phyloP scores from a whole-genome alignment of 2,888 invertebrate genomes.

The Oeneis ivallda region DNA sequence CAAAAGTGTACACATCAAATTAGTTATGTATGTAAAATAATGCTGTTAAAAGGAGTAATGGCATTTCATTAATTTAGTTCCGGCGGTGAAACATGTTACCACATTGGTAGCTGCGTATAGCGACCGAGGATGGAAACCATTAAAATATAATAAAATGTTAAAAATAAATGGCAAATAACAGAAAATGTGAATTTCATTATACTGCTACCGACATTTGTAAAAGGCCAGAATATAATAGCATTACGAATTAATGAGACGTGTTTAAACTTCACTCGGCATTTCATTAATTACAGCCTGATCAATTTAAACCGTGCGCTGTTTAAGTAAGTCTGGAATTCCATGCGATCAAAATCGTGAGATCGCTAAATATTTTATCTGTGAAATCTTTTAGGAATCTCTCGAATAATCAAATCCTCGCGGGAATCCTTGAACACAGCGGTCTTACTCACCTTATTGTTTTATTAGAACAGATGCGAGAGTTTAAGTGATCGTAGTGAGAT shows the following conservation, averaged over 20 bases:
- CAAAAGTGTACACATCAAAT: conserved; percentile 43
- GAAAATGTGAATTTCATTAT: conserved; percentile 46
- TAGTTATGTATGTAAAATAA: conserved; percentile 42
- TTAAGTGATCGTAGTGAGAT: conserved; percentile 65
- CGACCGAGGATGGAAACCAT: conserved; percentile 28
- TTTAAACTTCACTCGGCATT: conserved; percentile 55
- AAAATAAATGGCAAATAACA: conserved; percentile 44
- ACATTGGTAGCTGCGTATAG: conserved; percentile 37
- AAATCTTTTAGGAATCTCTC: conserved; percentile 19
- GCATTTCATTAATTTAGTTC: conserved; percentile 43
- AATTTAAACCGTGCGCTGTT: conserved; percentile 42
- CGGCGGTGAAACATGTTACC: conserved; percentile 42
- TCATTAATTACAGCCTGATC: conserved; percentile 58
- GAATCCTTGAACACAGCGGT: conserved; percentile 13
- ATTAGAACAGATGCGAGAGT: conserved; percentile 54
- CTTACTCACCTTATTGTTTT: conserved; percentile 35
- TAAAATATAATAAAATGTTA: conserved; percentile 40
- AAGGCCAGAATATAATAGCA: conserved; percentile 52
- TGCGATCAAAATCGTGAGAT: conserved; percentile 25
- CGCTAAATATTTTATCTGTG: conserved; percentile 10
- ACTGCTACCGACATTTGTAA: conserved; percentile 47
- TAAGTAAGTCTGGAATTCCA: conserved; percentile 36
- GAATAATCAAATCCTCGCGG: conserved; percentile 8
- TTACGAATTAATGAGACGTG: conserved; percentile 58
- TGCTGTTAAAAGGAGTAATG: conserved; percentile 45